Percentiles rank a stretch among this genome's conserved stretches.
Evolutionary conservation across 2,113 vertebrate species (phyloP).

Genomic region (Apeltes quadracus): DNA sequence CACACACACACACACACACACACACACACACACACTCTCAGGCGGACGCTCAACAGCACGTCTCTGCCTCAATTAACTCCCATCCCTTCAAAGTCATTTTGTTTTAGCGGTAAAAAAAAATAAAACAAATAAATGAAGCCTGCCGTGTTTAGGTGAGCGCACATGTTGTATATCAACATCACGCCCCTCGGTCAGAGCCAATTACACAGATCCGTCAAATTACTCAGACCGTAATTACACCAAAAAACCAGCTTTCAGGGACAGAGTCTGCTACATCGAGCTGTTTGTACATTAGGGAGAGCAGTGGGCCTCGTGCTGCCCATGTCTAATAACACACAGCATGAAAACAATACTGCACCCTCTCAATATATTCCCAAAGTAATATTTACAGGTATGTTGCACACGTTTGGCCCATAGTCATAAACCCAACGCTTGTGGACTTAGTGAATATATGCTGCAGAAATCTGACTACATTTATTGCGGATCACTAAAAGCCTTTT

Average conservation of each 20-base stretch:
- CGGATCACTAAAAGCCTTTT: neutral
- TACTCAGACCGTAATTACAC: constrained; percentile 26
- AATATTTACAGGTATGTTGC: neutral
- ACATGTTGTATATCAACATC: neutral
- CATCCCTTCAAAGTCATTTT: constrained; percentile 1
- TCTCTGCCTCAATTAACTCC: constrained; percentile 16
- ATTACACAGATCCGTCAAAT: constrained; percentile 35
- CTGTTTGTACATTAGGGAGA: neutral
- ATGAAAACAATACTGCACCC: neutral
- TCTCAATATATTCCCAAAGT: neutral
- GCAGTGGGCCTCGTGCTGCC: neutral
- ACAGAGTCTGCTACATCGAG: neutral
- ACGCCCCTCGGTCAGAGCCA: constrained; percentile 32
- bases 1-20: neutral
- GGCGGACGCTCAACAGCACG: constrained; percentile 11
- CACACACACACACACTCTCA: neutral
- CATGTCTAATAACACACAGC: neutral
- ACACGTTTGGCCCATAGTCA: neutral
- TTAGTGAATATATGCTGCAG: neutral
- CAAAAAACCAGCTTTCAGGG: constrained; percentile 9
- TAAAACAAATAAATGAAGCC: neutral
- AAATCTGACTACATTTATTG: neutral
- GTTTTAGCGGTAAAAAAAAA: neutral
- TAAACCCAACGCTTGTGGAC: neutral
- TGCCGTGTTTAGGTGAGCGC: neutral